These are phyloP conservation scores for Channa argus DNA, from an alignment of 2,113 vertebrate genomes.

Conservation along the genomic window DNA sequence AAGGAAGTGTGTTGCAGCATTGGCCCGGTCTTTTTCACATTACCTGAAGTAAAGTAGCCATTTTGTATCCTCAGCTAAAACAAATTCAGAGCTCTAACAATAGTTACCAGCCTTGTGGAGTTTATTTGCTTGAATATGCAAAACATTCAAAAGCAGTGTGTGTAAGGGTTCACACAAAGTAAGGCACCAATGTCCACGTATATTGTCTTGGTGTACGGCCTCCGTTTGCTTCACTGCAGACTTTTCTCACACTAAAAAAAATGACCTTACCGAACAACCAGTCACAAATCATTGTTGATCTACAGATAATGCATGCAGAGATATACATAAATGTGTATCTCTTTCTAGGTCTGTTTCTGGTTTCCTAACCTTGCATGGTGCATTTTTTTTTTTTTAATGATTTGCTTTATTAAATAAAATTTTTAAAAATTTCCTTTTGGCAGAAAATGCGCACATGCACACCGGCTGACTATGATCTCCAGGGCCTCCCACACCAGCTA, in stretches of 20 bases:
- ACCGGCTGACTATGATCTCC: not conserved
- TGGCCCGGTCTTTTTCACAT: too few species aligned
- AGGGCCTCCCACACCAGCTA: conserved; percentile 17
- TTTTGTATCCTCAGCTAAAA: conserved; percentile 3
- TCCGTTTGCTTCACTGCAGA: not conserved
- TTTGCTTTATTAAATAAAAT: too few species aligned
- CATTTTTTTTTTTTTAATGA: too few species aligned
- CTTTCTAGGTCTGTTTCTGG: too few species aligned
- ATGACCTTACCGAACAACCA: not conserved
- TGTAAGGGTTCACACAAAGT: not conserved
- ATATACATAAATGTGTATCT: too few species aligned
- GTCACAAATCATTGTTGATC: not conserved
- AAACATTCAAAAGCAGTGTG: not conserved
- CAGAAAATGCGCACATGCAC: conserved; percentile 38
- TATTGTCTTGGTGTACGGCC: not conserved
- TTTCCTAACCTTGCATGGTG: too few species aligned
- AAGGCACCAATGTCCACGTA: not conserved
- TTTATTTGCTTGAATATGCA: not conserved
- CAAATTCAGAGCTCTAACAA: not conserved
- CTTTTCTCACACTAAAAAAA: not conserved
- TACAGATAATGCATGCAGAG: not conserved
- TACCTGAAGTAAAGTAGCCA: conserved; percentile 19
- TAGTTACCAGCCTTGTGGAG: not conserved
- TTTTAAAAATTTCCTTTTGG: conserved; percentile 35
- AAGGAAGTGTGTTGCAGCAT: not conserved